Evolutionary conservation across 1,140 invertebrate genomes (phyloP).

Genomic region (Platyura marginata): DNA sequence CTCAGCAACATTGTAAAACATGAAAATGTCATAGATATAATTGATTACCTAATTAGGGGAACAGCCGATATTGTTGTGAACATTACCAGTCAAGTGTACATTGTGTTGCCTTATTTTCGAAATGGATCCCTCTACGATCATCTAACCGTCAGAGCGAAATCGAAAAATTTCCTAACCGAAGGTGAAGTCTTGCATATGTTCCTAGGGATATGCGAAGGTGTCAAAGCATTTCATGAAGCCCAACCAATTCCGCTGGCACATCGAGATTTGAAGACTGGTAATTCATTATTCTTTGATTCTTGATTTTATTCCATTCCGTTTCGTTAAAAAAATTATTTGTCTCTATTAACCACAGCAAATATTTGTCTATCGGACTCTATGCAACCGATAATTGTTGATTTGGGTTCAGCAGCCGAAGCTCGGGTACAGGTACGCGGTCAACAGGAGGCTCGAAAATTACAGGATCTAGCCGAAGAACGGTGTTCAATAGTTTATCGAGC

Average conservation of each 20-base stretch:
- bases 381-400: slow-evolving; percentile 63
- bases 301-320: too few species aligned
- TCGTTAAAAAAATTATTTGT: too few species aligned
- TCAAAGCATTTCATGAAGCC: slow-evolving; percentile 54
- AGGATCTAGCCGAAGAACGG: slow-evolving; percentile 66
- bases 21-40: slow-evolving; percentile 55
- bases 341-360: slow-evolving; percentile 45
- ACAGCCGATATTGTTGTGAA: slow-evolving; percentile 44
- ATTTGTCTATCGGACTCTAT: slow-evolving; percentile 53
- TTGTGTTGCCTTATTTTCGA: slow-evolving; percentile 65
- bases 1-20: slow-evolving; percentile 51
- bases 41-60: slow-evolving; percentile 44
- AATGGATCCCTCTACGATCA: slow-evolving; percentile 58
- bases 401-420: slow-evolving; percentile 61
- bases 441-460: slow-evolving; percentile 50
- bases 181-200: slow-evolving; percentile 51
- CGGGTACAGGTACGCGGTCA: slow-evolving; percentile 52
- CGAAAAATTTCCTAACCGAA: slow-evolving; percentile 39
- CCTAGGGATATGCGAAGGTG: slow-evolving; percentile 51
- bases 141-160: slow-evolving; percentile 37
- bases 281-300: background rate
- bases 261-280: slow-evolving; percentile 58
- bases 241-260: slow-evolving; percentile 59
- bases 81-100: slow-evolving; percentile 49
- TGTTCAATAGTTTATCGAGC: slow-evolving; percentile 77